A percentile compares a stretch with the other conserved stretches of the same genome.
Conservation (phyloP, 2,113 vertebrate genomes). For the Tetraodon nigroviridis region DNA sequence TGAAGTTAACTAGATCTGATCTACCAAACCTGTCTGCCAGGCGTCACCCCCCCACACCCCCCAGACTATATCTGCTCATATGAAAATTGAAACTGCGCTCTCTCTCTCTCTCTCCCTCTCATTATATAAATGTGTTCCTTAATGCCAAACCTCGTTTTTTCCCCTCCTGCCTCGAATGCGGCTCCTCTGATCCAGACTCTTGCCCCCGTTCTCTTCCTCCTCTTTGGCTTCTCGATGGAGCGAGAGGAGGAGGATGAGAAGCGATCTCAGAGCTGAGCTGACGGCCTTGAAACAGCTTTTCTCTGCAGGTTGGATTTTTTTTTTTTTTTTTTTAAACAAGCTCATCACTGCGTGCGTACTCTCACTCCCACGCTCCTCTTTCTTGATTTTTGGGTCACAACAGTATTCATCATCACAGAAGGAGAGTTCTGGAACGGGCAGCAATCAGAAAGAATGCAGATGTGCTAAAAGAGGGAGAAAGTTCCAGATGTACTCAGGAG, state of each 20-base stretch:
- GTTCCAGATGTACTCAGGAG: background rate
- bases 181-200: conserved; percentile 28
- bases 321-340: conserved; percentile 37
- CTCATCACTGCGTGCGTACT: conserved; percentile 10
- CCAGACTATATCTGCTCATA: background rate
- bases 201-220: conserved; percentile 10
- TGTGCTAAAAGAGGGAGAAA: conserved; percentile 3
- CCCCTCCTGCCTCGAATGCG: conserved; percentile 4
- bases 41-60: background rate
- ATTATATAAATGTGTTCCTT: conserved; percentile 17
- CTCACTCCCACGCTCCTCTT: conserved; percentile 12
- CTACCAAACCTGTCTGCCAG: background rate
- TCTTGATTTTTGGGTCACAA: conserved; percentile 37
- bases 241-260: conserved; percentile 41
- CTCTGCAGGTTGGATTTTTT: conserved; percentile 40
- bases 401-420: conserved; percentile 42
- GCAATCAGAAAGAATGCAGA: conserved; percentile 29
- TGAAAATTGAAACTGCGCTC: background rate
- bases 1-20: background rate
- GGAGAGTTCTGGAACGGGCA: conserved; percentile 9
- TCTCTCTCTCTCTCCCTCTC: background rate
- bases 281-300: conserved; percentile 53
- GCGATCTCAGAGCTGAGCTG: conserved; percentile 26
- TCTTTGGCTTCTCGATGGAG: conserved; percentile 24
- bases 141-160: background rate